Evolutionary conservation across 2,888 invertebrate genomes (phyloP), one percentile per base, ranked within the genome.

Genomic region (Megalurothrips usitatus): DNA sequence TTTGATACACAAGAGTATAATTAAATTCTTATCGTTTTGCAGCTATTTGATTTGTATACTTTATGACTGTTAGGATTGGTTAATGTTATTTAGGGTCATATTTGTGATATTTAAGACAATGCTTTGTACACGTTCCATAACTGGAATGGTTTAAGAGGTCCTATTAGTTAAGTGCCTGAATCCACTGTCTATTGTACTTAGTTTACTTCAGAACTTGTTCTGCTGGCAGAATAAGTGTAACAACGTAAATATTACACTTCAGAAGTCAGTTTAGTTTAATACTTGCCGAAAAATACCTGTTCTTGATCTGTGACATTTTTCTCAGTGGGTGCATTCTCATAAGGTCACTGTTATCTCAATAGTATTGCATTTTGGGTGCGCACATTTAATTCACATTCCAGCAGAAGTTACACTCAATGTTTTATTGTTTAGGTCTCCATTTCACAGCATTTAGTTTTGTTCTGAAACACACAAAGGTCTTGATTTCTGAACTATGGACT

Each of bases 81-180:
- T 75, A 10, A 75, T 10, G 1, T 43, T 43, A 43, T 43, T 43
- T 43, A 43, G 34, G 58, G 19, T 58, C 26, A 75, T 26, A 75
- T 75, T 26, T 75, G 68, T 75, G 68, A 75, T 75, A 75, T 12
- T 9, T 26, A 75, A 23, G 68, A 75, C 68, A n/a, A 75, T 75
- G 68, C 26, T 75, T 75, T 75, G 68, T 75, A 75, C 10, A 26
- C 26, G 68, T 75, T 75, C 19, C 19, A 58, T 58, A 19, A 6
- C 19, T 17, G 58, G 58, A 58, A 19, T 58, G 58, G 14, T 58
- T 58, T 58, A 58, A 43, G 34, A 43, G 34, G 34, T 43, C 34
- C 34, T 43, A 43, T 43, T 4, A 43, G 34, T 43, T 43, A 43
- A 43, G 34, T 43, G 34, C 34, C 34, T 43, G 34, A 43, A 43